phyloP scores from a whole-genome alignment of 2,888 invertebrate genomes.

The Chloromyia formosa region DNA sequence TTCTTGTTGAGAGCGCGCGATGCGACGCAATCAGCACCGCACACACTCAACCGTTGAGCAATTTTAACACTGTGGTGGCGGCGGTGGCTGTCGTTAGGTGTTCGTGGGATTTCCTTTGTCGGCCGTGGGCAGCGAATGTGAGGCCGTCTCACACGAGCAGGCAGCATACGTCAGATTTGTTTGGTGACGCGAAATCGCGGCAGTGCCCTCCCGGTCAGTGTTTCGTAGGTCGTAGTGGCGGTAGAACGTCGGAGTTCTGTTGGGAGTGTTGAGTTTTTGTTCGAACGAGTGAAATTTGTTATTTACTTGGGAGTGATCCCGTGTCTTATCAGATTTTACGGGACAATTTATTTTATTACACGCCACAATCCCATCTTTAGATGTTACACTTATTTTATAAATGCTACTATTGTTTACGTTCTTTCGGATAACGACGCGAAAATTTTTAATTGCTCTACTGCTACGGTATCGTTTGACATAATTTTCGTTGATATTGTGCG shows the following conservation, averaged over 20 bases:
- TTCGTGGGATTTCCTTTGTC: slow-evolving; percentile 15
- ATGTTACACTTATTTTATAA: no score
- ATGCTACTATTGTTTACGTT: no score
- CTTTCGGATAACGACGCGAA: no score
- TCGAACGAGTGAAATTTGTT: slow-evolving; percentile 9
- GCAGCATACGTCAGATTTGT: slow-evolving; percentile 25
- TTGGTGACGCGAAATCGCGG: slow-evolving; percentile 46
- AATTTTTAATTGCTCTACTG: no score
- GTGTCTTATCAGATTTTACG: not conserved
- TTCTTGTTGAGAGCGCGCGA: not conserved
- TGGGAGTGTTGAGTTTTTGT: slow-evolving; percentile 45
- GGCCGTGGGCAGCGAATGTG: slow-evolving; percentile 26
- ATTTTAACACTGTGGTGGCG: slow-evolving; percentile 37
- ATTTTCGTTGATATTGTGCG: no score
- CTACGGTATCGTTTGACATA: no score
- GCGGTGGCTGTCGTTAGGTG: slow-evolving; percentile 14
- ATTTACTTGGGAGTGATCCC: slow-evolving; percentile 19
- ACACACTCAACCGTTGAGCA: slow-evolving; percentile 4
- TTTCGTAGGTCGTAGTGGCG: slow-evolving; percentile 58
- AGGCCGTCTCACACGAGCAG: not conserved
- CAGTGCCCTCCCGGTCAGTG: slow-evolving; percentile 43
- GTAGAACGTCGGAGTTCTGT: slow-evolving; percentile 61
- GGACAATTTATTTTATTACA: not conserved
- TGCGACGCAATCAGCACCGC: not conserved
- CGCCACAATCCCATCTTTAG: no score